These are phyloP conservation scores for Nemotelus pantherinus DNA, from an alignment of 2,888 invertebrate species.

Conservation along the genomic window DNA sequence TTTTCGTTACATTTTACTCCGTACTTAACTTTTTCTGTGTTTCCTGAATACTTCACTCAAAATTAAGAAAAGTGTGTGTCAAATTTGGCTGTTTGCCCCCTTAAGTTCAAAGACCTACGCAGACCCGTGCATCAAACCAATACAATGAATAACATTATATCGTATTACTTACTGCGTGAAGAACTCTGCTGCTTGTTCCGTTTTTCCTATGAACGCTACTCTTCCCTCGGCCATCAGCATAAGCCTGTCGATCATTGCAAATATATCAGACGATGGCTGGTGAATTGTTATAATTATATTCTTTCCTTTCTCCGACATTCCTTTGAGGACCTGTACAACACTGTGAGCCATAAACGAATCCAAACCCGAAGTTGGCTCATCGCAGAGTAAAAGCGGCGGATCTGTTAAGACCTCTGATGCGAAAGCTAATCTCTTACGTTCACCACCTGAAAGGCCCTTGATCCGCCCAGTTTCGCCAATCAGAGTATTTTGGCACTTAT, in stretches of 20 bases:
- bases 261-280: constrained; percentile 93
- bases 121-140: not conserved
- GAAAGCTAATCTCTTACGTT: constrained; percentile 93
- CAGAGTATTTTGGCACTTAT: constrained; percentile 88
- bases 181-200: constrained; percentile 80
- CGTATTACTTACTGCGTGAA: constrained; percentile 74
- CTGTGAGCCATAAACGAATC: constrained; percentile 98
- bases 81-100: no score
- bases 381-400: constrained; percentile 94
- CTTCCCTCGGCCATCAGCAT: constrained; percentile 91
- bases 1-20: not conserved
- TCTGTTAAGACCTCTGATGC: constrained; percentile 97
- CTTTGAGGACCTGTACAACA: constrained; percentile 84
- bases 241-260: constrained; percentile 88
- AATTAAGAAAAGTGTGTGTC: not conserved
- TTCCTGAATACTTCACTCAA: not conserved
- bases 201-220: constrained; percentile 86
- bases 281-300: constrained; percentile 94
- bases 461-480: constrained; percentile 89
- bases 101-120: not conserved
- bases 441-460: constrained; percentile 96
- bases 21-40: not conserved
- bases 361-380: constrained; percentile 96
- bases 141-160: not conserved
- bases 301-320: constrained; percentile 81